Conservation (phyloP, 2,797 vertebrate species). For the Esox lucius region DNA sequence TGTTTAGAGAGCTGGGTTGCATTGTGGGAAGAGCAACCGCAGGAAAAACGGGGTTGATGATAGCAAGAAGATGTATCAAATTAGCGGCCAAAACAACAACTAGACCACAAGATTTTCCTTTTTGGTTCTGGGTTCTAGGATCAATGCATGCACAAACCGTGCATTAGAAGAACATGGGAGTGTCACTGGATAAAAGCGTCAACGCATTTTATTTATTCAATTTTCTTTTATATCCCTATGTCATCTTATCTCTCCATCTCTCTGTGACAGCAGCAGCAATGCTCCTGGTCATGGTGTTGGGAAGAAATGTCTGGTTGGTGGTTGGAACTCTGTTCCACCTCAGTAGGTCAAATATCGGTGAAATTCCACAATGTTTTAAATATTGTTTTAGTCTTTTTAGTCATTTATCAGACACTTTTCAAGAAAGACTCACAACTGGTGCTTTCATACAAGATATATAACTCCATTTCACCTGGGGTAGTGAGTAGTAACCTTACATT, state of each 20-base stretch:
- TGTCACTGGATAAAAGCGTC: background rate
- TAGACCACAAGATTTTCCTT: background rate
- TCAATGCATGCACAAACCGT: background rate
- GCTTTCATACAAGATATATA: too few species aligned
- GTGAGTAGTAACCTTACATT: too few species aligned
- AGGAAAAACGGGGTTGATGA: background rate
- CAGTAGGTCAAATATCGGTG: conserved; percentile 54
- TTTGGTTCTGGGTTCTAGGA: background rate
- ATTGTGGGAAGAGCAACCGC: background rate
- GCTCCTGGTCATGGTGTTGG: conserved; percentile 19
- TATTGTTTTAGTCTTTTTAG: too few species aligned
- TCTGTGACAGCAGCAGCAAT: conserved; percentile 10
- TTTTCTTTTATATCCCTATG: background rate
- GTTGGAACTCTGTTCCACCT: conserved; percentile 57
- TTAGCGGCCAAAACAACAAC: background rate
- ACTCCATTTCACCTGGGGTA: too few species aligned
- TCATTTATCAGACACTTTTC: too few species aligned
- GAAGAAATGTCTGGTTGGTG: conserved; percentile 52
- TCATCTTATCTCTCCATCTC: conserved; percentile 7
- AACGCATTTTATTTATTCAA: too few species aligned
- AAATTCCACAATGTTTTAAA: conserved; percentile 49
- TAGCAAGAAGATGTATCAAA: background rate
- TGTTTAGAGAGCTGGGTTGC: background rate
- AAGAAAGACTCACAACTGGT: too few species aligned
- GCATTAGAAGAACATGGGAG: background rate